These are phyloP conservation scores for Aporophyla lueneburgensis DNA, from an alignment of 2,888 invertebrate genomes.

Conservation along the genomic window DNA sequence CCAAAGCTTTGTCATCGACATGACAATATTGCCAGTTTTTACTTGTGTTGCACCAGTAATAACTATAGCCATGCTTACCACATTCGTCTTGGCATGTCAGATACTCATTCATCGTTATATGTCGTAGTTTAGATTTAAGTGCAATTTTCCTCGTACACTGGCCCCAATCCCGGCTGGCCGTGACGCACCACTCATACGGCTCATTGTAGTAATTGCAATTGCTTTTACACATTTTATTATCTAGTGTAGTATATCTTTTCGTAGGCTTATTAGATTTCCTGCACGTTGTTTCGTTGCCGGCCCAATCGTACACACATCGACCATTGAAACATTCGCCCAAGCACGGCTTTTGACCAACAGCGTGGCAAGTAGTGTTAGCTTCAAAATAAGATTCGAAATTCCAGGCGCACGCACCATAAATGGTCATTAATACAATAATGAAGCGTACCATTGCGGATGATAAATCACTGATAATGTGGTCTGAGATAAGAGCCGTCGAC, in stretches of 20 bases:
- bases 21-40: neutral
- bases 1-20: neutral
- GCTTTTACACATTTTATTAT: too few species aligned
- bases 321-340: neutral
- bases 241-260: too few species aligned
- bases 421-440: neutral
- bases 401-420: neutral
- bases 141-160: too few species aligned
- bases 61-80: neutral
- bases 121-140: too few species aligned
- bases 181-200: too few species aligned
- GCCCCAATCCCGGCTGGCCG: too few species aligned
- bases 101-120: too few species aligned
- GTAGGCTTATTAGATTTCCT: neutral
- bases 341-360: neutral
- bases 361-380: neutral
- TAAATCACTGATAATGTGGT: too few species aligned
- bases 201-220: too few species aligned
- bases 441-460: neutral
- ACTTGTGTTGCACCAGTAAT: neutral
- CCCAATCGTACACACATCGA: neutral
- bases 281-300: rapidly evolving
- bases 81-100: neutral
- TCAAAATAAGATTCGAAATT: neutral
- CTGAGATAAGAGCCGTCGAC: neutral